Percentiles rank a stretch among this genome's conserved stretches.
phyloP scores from a whole-genome alignment of 2,113 vertebrate species.

The Halichoerus grypus region DNA sequence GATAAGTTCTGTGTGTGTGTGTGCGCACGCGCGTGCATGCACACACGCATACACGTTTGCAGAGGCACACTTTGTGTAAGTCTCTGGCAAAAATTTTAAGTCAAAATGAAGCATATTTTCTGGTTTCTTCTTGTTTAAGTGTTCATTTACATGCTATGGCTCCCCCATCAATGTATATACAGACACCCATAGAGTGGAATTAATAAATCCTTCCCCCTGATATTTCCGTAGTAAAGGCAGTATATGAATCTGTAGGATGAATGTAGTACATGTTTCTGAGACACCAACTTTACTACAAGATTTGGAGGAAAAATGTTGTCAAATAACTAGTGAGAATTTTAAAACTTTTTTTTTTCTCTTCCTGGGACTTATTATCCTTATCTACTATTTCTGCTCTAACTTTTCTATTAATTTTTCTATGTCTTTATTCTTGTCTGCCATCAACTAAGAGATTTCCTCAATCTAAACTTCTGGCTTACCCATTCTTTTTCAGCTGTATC shows the following conservation, averaged over 20 bases:
- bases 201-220: neutral
- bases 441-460: neutral
- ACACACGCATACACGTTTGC: neutral
- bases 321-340: constrained; percentile 33
- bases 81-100: neutral
- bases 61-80: neutral
- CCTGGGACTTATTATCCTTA: neutral
- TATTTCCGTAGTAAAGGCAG: neutral
- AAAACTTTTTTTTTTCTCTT: neutral
- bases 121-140: neutral
- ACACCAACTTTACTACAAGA: neutral
- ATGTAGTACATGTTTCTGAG: neutral
- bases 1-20: neutral
- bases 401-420: neutral
- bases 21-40: accelerated
- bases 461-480: neutral
- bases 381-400: neutral
- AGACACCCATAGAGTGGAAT: neutral
- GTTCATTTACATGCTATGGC: neutral
- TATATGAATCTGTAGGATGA: neutral
- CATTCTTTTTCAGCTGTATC: neutral
- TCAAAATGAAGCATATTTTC: neutral
- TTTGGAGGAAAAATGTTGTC: neutral
- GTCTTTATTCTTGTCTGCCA: neutral
- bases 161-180: neutral